phyloP scores from a whole-genome alignment of 1,140 invertebrate species.

The Watersipora subatra region DNA sequence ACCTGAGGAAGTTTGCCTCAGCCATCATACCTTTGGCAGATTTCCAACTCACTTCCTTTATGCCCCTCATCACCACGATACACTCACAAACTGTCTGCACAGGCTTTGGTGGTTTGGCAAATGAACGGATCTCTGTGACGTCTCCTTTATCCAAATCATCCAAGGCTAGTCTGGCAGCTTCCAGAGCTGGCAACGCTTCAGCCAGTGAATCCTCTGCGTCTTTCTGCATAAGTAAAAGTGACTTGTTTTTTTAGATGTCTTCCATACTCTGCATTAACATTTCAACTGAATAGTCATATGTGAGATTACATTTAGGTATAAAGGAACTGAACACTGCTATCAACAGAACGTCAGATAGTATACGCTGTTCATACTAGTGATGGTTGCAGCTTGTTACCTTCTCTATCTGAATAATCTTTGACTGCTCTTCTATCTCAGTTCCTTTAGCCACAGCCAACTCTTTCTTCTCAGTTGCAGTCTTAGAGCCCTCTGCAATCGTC shows the following conservation, averaged over 20 bases:
- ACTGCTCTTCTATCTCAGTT: slow-evolving; percentile 63
- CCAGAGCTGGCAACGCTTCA: slow-evolving; percentile 64
- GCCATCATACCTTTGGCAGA: slow-evolving; percentile 76
- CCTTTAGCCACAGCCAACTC: slow-evolving; percentile 58
- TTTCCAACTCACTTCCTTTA: slow-evolving; percentile 76
- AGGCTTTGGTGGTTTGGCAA: slow-evolving; percentile 72
- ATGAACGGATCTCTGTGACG: slow-evolving; percentile 77
- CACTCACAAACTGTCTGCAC: slow-evolving; percentile 76
- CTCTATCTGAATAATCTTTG: slow-evolving; percentile 58
- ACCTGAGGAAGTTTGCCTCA: slow-evolving; percentile 65
- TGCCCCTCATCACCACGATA: slow-evolving; percentile 63
- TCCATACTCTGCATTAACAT: no score
- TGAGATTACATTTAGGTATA: no score
- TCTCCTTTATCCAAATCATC: slow-evolving; percentile 69
- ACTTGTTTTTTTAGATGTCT: no score
- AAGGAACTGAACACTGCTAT: no score
- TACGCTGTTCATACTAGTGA: no score
- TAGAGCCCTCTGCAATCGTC: slow-evolving; percentile 50
- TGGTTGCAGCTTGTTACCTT: no score
- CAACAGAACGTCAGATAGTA: no score
- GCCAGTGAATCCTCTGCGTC: slow-evolving; percentile 64
- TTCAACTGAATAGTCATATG: no score
- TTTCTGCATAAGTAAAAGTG: slow-evolving; percentile 19
- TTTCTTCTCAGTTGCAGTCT: slow-evolving; percentile 59
- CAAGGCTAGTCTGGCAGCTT: slow-evolving; percentile 61